A percentile compares a stretch with the other conserved stretches of the same genome.
These are phyloP conservation scores for Drosophila mulleri DNA, from an alignment of 2,888 invertebrate species.

Conservation along the genomic window DNA sequence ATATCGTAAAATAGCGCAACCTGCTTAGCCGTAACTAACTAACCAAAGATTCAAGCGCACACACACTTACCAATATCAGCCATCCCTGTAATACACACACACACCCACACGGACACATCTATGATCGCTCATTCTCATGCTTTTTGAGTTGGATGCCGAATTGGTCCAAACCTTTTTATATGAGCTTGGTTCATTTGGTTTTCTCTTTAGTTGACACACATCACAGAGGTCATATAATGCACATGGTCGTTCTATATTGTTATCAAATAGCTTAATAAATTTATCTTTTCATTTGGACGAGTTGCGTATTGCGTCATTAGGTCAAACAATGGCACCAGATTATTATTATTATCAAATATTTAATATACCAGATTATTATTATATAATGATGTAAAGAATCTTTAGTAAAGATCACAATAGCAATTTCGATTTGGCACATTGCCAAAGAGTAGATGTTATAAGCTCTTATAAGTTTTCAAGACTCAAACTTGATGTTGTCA, in stretches of 20 bases:
- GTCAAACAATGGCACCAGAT: neutral
- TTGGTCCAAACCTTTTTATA: constrained; percentile 22
- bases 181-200: constrained; percentile 18
- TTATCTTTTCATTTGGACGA: neutral
- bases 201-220: constrained; percentile 11
- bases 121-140: constrained; percentile 60
- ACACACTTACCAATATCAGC: constrained; percentile 6
- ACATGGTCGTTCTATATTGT: neutral
- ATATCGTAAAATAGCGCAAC: constrained; percentile 38
- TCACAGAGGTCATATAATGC: constrained; percentile 1
- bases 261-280: neutral
- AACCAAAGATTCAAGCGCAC: constrained; percentile 19
- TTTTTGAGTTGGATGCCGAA: constrained; percentile 39
- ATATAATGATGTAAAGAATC: too few species aligned
- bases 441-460: too few species aligned
- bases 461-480: neutral
- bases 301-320: neutral
- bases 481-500: neutral
- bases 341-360: too few species aligned
- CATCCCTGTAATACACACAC: constrained; percentile 2
- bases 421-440: too few species aligned
- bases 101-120: constrained; percentile 27
- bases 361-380: too few species aligned
- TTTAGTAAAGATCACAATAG: too few species aligned
- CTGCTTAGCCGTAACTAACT: constrained; percentile 45